A percentile compares a stretch with the other conserved stretches of the same genome.
These are phyloP conservation scores for Gari tellinella DNA, from an alignment of 2,888 invertebrate species.

Conservation along the genomic window DNA sequence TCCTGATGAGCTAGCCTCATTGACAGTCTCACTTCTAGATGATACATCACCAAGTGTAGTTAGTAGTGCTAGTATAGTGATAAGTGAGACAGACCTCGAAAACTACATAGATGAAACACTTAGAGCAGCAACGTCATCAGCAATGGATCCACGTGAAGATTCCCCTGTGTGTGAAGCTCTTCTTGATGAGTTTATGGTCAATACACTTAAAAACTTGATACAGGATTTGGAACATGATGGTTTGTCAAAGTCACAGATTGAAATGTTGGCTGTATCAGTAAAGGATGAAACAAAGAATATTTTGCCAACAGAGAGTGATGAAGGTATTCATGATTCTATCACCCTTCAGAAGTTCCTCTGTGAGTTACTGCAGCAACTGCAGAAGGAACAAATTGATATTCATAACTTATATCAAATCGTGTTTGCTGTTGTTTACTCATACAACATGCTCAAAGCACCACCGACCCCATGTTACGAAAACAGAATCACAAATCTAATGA, in stretches of 20 bases:
- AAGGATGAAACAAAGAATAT: constrained; percentile 41
- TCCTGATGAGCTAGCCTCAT: constrained; percentile 60
- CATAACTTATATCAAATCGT: constrained; percentile 51
- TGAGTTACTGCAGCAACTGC: constrained; percentile 27
- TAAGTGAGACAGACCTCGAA: constrained; percentile 50
- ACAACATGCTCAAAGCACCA: constrained; percentile 48
- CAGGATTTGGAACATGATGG: constrained; percentile 59
- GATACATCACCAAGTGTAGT: constrained; percentile 6
- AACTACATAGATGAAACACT: constrained; percentile 61
- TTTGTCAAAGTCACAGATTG: constrained; percentile 55
- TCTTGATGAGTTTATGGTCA: constrained; percentile 66
- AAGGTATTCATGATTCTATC: constrained; percentile 18
- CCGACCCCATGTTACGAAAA: constrained; percentile 23
- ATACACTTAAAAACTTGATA: constrained; percentile 55
- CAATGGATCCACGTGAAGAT: constrained; percentile 45
- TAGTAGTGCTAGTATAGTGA: constrained; percentile 10
- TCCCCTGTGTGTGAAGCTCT: constrained; percentile 60
- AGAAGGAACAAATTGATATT: constrained; percentile 40
- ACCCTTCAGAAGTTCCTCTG: constrained; percentile 26
- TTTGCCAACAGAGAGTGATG: not conserved
- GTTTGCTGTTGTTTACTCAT: constrained; percentile 53
- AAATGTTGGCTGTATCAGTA: constrained; percentile 52
- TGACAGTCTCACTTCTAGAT: constrained; percentile 62
- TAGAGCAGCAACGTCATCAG: constrained; percentile 35
- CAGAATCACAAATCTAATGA: constrained; percentile 27